Conservation (phyloP, 2,888 invertebrate genomes). For the Parnassius smintheus region DNA sequence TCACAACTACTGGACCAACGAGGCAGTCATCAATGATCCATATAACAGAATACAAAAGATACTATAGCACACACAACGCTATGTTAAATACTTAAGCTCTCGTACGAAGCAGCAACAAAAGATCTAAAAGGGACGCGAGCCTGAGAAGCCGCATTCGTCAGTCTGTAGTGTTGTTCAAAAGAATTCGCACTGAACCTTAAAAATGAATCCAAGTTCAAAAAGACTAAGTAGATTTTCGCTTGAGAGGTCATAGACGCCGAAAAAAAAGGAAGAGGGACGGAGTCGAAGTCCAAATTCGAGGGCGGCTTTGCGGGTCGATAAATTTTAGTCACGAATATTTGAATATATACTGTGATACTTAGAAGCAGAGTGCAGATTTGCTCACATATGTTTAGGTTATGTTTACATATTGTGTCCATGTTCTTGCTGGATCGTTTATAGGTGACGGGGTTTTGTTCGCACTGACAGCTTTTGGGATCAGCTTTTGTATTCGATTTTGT, state of each 20-base stretch:
- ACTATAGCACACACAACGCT: slow-evolving; percentile 28
- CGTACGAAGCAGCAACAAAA: slow-evolving; percentile 52
- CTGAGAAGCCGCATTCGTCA: slow-evolving; percentile 41
- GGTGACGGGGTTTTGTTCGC: slow-evolving; percentile 56
- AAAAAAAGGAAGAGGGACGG: slow-evolving; percentile 51
- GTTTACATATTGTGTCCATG: slow-evolving; percentile 34
- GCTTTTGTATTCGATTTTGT: not conserved
- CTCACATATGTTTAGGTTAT: slow-evolving; percentile 28
- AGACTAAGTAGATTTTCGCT: slow-evolving; percentile 38
- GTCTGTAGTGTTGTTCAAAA: slow-evolving; percentile 51
- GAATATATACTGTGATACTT: slow-evolving; percentile 27
- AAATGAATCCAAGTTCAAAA: slow-evolving; percentile 38
- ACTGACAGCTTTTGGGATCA: not conserved
- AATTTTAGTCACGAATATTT: slow-evolving; percentile 33
- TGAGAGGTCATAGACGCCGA: slow-evolving; percentile 29
- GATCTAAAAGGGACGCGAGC: slow-evolving; percentile 52
- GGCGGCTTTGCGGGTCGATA: slow-evolving; percentile 39
- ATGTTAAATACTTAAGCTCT: slow-evolving; percentile 40
- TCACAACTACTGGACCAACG: too few relatives aligned
- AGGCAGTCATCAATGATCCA: not conserved
- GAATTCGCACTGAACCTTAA: slow-evolving; percentile 30
- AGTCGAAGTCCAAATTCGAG: slow-evolving; percentile 66
- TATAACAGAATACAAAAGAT: slow-evolving; percentile 22
- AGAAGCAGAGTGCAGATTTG: slow-evolving; percentile 44
- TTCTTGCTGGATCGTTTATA: slow-evolving; percentile 55